A percentile compares a stretch with the other conserved stretches of the same genome.
phyloP scores from a whole-genome alignment of 2,797 vertebrate genomes.

The Trematomus bernacchii region DNA sequence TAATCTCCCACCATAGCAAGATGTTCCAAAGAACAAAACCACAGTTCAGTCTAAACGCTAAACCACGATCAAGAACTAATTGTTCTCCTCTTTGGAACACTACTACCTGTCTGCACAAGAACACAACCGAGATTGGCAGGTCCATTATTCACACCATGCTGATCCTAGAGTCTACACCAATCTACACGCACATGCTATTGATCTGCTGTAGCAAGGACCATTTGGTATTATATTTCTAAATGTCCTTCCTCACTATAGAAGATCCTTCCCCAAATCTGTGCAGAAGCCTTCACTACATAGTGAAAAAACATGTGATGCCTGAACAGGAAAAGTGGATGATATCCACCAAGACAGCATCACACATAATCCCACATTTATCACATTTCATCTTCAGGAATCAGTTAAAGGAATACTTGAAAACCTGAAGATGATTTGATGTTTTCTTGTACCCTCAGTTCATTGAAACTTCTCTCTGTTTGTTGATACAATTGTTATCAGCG shows the following conservation, averaged over 20 bases:
- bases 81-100: too few species aligned
- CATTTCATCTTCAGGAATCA: neutral
- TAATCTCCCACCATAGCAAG: slow-evolving; percentile 42
- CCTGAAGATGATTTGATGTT: too few species aligned
- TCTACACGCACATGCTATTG: slow-evolving; percentile 9
- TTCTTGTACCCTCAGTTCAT: too few species aligned
- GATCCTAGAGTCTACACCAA: slow-evolving; percentile 6
- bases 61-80: slow-evolving; percentile 10
- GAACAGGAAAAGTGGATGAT: too few species aligned
- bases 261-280: neutral
- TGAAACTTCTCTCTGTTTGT: too few species aligned
- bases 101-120: slow-evolving; percentile 2
- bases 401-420: too few species aligned
- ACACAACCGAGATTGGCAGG: slow-evolving; percentile 21
- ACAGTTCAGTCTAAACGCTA: neutral
- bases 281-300: neutral
- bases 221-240: neutral
- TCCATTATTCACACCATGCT: slow-evolving; percentile 57
- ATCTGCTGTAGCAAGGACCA: neutral
- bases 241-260: neutral
- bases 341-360: neutral
- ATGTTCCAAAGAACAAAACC: slow-evolving; percentile 52
- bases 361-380: neutral
- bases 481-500: too few species aligned
- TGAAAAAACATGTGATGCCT: too few species aligned